These are phyloP conservation scores for Todiramphus chloris DNA, from an alignment of 2,113 vertebrate species.

Conservation along the genomic window DNA sequence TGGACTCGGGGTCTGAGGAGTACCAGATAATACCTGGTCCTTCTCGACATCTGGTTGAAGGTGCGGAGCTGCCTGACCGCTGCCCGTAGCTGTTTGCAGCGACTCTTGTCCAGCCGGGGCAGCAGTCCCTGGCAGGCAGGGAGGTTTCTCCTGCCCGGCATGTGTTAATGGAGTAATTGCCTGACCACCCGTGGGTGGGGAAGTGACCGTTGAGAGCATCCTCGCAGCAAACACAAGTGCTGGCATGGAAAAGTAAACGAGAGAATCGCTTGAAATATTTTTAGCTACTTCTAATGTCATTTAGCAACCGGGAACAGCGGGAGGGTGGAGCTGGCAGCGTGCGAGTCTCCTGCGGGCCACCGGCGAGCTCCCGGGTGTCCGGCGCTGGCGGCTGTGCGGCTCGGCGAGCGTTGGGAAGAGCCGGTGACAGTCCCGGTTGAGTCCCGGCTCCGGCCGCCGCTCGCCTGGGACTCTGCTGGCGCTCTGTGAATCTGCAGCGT, in stretches of 20 bases:
- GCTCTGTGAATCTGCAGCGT: not conserved
- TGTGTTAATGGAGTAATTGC: accelerated
- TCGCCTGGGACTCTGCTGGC: not conserved
- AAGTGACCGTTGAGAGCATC: not conserved
- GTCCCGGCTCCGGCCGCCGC: not conserved
- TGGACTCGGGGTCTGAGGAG: not conserved
- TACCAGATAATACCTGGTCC: not conserved
- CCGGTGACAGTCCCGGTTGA: not conserved
- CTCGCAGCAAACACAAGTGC: not conserved
- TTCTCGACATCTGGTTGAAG: not conserved
- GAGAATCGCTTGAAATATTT: slow-evolving; percentile 32
- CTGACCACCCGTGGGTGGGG: not conserved
- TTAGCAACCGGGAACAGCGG: slow-evolving; percentile 17
- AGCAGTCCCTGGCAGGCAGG: accelerated
- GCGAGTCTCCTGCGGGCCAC: not conserved
- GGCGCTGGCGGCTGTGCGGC: not conserved
- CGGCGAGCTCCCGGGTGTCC: accelerated
- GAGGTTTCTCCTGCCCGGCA: accelerated
- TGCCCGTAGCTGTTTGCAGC: not conserved
- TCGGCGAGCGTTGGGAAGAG: accelerated
- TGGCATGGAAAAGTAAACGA: not conserved
- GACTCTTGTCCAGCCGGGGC: accelerated
- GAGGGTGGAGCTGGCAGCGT: not conserved
- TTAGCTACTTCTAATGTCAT: slow-evolving; percentile 50
- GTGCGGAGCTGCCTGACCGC: not conserved